Evolutionary conservation across 2,113 vertebrate species (phyloP).

Genomic region (Scatophagus argus): DNA sequence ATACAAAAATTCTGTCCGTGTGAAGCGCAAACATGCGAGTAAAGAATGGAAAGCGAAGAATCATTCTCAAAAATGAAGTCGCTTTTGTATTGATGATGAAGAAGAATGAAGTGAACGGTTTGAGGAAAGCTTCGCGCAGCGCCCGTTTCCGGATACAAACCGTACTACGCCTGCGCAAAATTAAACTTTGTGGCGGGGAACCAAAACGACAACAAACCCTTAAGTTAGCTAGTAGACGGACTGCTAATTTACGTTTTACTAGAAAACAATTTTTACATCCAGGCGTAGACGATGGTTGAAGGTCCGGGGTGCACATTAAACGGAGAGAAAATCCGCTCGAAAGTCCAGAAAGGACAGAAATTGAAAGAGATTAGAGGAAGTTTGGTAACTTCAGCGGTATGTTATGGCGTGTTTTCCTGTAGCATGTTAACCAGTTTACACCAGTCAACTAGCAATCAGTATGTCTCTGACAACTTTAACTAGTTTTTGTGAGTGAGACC

Average conservation of each 20-base stretch:
- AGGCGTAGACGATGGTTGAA: slow-evolving; percentile 87
- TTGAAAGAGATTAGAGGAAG: slow-evolving; percentile 75
- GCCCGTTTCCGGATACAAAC: slow-evolving; percentile 27
- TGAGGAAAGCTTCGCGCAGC: not conserved
- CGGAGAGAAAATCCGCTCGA: slow-evolving; percentile 87
- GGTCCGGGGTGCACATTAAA: slow-evolving; percentile 89
- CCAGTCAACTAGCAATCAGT: not conserved
- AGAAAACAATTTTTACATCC: rapidly evolving
- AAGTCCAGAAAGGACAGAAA: slow-evolving; percentile 85
- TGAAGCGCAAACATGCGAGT: not conserved
- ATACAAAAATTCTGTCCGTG: not conserved
- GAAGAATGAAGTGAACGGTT: not conserved
- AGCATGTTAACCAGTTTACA: not conserved
- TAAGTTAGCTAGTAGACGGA: not conserved
- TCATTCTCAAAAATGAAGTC: not conserved
- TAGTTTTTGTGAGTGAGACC: not conserved
- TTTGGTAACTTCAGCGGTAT: slow-evolving; percentile 47
- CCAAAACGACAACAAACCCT: not conserved
- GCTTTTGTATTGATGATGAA: not conserved
- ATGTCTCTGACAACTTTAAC: not conserved
- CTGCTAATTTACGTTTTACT: not conserved
- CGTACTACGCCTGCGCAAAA: slow-evolving; percentile 58
- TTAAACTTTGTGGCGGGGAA: slow-evolving; percentile 69
- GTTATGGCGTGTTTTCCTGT: not conserved
- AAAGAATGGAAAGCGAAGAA: not conserved